Base-by-base conservation (phyloP, 2,888 invertebrate species). In the Patella ulyssiponensis region DNA sequence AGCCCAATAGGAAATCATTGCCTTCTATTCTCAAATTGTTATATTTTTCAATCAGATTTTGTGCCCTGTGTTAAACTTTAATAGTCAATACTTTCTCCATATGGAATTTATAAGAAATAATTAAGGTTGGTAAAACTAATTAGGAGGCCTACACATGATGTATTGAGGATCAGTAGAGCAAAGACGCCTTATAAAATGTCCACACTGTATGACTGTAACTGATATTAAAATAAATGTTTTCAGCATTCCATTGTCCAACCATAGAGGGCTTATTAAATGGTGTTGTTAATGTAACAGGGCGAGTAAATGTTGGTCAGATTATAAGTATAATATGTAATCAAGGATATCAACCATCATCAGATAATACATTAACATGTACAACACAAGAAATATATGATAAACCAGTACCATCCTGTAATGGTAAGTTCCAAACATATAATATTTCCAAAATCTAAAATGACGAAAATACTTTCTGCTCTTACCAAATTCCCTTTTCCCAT, bases 311-410 rank as follows among this genome's bases (percentile, higher is more conserved):
- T 44, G 85, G 85, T 14, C 80, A 82, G 56, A 77, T 69, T 73
- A 81, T 88, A 20, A 76, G 77, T 14, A 77, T 89, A 23, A 79
- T 72, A 58, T 89, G 88, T 86, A 79, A 86, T 75, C 33, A 75
- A 76, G 88, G 88, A 44, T 88, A 84, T 80, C 51, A 77, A 20
- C 71, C 77, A n/a, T 72, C 76, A 15, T 80, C 75, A n/a, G 72
- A 74, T 20, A 33, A 75, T 23, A 73, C 74, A 7, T 74, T 88
- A 44, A 80, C 56, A 7, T 89, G 88, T 80, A 79, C 76, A 53
- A 73, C 77, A 11, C 74, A 74, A 73, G 85, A 86, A 5, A 71
- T 76, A 20, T 88, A 85, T 80, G 80, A 82, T 77, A 71, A 79
- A 27, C 73, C 71, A 20, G 56, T 84, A 14, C 86, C 87, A 33